Conservation (phyloP, 1,140 invertebrate genomes). For the Phymastichus coffea region DNA sequence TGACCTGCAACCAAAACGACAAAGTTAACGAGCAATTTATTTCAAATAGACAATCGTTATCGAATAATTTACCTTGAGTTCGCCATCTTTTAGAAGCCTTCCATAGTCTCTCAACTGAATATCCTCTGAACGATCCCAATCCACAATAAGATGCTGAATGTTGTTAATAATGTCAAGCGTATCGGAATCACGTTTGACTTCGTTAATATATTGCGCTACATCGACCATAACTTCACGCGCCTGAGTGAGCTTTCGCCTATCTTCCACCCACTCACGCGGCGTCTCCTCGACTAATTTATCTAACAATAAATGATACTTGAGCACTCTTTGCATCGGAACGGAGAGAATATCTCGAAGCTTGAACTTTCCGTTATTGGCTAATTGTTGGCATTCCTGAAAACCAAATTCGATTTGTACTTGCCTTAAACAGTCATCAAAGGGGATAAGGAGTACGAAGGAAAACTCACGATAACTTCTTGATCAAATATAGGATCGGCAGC, state of each 20-base stretch:
- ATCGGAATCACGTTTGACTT: constrained; percentile 96
- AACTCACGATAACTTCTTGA: constrained; percentile 61
- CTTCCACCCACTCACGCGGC: constrained; percentile 75
- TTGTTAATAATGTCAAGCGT: constrained; percentile 87
- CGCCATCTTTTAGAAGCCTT: constrained; percentile 86
- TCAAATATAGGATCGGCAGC: constrained; percentile 62
- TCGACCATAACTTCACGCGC: constrained; percentile 97
- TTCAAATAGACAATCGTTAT: background rate
- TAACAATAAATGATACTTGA: constrained; percentile 94
- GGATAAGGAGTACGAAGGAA: background rate
- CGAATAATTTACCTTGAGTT: constrained; percentile 68
- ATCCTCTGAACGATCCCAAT: constrained; percentile 78
- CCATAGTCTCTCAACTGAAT: constrained; percentile 86
- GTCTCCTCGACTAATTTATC: constrained; percentile 93
- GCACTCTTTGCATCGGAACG: constrained; percentile 96
- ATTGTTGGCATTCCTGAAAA: constrained; percentile 81
- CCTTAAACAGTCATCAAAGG: background rate
- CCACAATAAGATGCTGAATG: constrained; percentile 81
- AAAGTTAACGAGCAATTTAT: background rate
- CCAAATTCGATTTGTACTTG: too few species aligned
- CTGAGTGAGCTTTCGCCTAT: constrained; percentile 77
- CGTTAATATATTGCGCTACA: constrained; percentile 95
- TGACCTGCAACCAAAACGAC: constrained; percentile 64
- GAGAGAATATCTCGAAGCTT: constrained; percentile 91
- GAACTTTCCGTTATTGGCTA: constrained; percentile 93